Conservation (phyloP, 2,113 vertebrate genomes). For the Felis catus region F.catus_Fca126_mat1.0 CM031412.1:199956001-199956500, state of each 20-base stretch:
- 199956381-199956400: not conserved
- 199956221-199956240: not conserved
- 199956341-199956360: not conserved
- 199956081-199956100: not conserved
- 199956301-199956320: not conserved
- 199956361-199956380: not conserved
- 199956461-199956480: not conserved
- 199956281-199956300: not conserved
- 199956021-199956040: not conserved
- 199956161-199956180: not conserved
- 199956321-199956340: not conserved
- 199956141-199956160: not conserved
- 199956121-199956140: accelerated
- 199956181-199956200: not conserved
- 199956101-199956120: not conserved
- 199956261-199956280: not conserved
- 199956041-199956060: not conserved
- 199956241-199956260: not conserved
- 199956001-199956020: not conserved
- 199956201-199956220: not conserved
- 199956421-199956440: not conserved
- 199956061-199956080: not conserved
- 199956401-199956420: not conserved
- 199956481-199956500: not conserved
- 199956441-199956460: not conserved